Evolutionary conservation across 2,113 vertebrate species (phyloP).

Genomic region (Nerophis lumbriciformis): DNA sequence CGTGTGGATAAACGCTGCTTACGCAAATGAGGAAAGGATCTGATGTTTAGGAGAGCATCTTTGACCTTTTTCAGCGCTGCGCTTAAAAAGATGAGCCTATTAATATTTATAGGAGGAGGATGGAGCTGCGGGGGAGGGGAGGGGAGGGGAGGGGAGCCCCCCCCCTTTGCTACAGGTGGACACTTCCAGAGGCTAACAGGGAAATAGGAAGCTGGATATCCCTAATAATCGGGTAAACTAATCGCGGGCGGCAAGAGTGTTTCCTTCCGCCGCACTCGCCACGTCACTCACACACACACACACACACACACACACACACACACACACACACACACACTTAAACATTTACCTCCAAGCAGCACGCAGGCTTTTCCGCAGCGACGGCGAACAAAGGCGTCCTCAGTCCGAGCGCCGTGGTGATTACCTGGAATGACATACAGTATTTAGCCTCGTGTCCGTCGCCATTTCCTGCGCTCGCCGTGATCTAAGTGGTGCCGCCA

Average conservation of each 20-base stretch:
- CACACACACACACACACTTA: constrained; percentile 65
- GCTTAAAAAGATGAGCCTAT: constrained; percentile 37
- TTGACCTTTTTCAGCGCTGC: constrained; percentile 33
- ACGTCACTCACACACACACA: constrained; percentile 68
- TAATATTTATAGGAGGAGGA: constrained; percentile 58
- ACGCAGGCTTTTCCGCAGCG: too few relatives aligned
- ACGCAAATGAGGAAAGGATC: constrained; percentile 69
- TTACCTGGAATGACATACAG: constrained; percentile 81
- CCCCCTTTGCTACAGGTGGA: constrained; percentile 38
- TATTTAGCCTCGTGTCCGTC: constrained; percentile 86
- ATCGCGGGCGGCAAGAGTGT: constrained; percentile 76
- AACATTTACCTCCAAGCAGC: background rate
- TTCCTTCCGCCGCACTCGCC: constrained; percentile 78
- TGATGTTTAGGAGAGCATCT: constrained; percentile 41
- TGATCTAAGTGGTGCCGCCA: constrained; percentile 77
- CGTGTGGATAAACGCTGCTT: constrained; percentile 54
- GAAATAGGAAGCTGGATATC: constrained; percentile 76
- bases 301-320: constrained; percentile 71
- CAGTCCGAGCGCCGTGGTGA: constrained; percentile 83
- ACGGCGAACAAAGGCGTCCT: constrained; percentile 64
- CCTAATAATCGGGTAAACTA: constrained; percentile 90
- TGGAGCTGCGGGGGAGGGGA: constrained; percentile 10
- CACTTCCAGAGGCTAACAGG: constrained; percentile 33
- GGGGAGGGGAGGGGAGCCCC: too few relatives aligned
- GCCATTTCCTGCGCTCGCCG: constrained; percentile 86